phyloP scores from a whole-genome alignment of 2,113 vertebrate species.

The Neolamprologus falcicula region DNA sequence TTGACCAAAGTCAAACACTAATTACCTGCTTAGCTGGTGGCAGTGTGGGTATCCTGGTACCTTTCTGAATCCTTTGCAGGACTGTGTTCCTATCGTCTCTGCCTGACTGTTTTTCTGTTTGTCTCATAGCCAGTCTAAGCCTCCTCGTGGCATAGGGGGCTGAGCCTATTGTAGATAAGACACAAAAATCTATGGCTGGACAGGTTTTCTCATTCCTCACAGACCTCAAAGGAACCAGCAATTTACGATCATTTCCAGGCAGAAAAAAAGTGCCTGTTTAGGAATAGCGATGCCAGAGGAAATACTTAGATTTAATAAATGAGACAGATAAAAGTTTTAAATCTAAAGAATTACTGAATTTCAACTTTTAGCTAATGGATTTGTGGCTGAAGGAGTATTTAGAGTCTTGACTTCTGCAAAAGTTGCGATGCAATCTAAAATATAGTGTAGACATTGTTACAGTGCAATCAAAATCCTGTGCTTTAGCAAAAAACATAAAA shows the following conservation, averaged over 20 bases:
- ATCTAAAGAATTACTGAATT: not conserved
- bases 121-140: not conserved
- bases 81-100: not conserved
- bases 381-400: not conserved
- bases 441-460: not conserved
- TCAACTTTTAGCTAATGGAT: not conserved
- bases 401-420: not conserved
- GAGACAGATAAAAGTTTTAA: not conserved
- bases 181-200: not conserved
- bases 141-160: fast-evolving
- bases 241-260: not conserved
- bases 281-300: not conserved
- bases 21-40: not conserved
- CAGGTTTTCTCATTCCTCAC: not conserved
- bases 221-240: not conserved
- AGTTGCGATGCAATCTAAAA: not conserved
- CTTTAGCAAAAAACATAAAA: not conserved
- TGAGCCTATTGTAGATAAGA: not conserved
- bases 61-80: not conserved
- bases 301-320: not conserved
- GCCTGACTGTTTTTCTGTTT: no score
- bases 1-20: not conserved
- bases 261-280: not conserved
- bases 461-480: not conserved
- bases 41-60: not conserved